A percentile compares a stretch with the other conserved stretches of the same genome.
Evolutionary conservation across 2,113 vertebrate species (phyloP).

Genomic region (Silurus meridionalis): DNA sequence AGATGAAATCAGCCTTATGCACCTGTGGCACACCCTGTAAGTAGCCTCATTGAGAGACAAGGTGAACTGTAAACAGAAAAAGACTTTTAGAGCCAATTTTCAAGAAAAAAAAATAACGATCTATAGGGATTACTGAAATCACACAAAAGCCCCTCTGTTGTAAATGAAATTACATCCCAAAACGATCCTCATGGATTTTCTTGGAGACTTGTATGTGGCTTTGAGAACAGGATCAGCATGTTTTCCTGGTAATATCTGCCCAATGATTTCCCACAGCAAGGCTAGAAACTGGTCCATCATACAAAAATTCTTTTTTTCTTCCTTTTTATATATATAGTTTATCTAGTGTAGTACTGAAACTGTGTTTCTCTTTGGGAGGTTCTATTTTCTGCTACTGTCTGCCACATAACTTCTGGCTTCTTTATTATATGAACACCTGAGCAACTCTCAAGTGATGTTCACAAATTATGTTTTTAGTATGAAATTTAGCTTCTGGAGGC

Average conservation of each 20-base stretch:
- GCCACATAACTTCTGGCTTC: not conserved
- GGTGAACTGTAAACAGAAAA: slow-evolving; percentile 23
- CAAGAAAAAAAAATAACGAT: not conserved
- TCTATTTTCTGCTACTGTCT: not conserved
- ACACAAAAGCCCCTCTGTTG: slow-evolving; percentile 16
- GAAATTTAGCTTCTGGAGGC: not conserved
- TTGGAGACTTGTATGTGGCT: not conserved
- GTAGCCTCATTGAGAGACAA: slow-evolving; percentile 10
- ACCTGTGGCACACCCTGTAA: slow-evolving; percentile 26
- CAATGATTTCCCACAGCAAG: slow-evolving; percentile 6
- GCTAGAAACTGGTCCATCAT: not conserved
- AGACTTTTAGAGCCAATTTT: slow-evolving; percentile 4
- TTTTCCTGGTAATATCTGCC: not conserved
- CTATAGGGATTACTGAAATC: slow-evolving; percentile 23
- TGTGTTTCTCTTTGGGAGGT: not conserved
- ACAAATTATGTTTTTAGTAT: not conserved
- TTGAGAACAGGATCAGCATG: not conserved
- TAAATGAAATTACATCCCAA: slow-evolving; percentile 24
- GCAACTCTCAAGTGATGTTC: not conserved
- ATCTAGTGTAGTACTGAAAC: not conserved
- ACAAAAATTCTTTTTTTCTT: not conserved
- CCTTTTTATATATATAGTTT: not conserved
- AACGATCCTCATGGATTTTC: slow-evolving; percentile 7
- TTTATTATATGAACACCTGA: not conserved
- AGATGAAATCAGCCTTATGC: slow-evolving; percentile 26